Conservation (phyloP, 2,888 invertebrate genomes). For the Bruchidius siliquastri region DNA sequence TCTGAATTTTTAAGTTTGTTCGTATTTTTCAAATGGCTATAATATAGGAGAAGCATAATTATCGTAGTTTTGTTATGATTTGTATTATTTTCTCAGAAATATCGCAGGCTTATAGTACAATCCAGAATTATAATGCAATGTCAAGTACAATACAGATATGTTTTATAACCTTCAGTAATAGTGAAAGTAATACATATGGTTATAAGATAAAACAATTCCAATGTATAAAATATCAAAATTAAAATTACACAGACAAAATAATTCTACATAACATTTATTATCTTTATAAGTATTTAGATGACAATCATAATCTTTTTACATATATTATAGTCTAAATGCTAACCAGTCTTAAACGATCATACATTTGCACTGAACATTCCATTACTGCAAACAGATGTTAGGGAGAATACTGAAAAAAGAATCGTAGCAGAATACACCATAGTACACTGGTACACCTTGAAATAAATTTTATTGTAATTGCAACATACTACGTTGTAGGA, state of each 20-base stretch:
- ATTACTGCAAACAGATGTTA: neutral
- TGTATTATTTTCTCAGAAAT: neutral
- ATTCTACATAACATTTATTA: neutral
- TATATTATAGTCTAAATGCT: constrained; percentile 28
- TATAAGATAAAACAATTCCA: neutral
- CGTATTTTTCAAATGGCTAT: no score
- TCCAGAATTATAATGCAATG: neutral
- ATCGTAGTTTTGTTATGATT: neutral
- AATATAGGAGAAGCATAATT: neutral
- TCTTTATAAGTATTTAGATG: constrained; percentile 1
- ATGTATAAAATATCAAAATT: neutral
- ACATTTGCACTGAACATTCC: constrained; percentile 38
- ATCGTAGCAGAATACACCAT: neutral
- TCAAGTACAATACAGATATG: neutral
- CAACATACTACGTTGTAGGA: no score
- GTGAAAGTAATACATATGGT: neutral
- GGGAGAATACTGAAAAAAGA: neutral
- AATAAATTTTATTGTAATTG: neutral
- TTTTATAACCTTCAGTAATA: neutral
- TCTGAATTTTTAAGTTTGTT: no score
- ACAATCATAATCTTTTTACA: constrained; percentile 6
- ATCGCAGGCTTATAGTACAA: neutral
- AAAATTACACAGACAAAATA: neutral
- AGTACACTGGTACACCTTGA: neutral
- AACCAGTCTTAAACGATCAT: constrained; percentile 48